Evolutionary conservation across 1,140 invertebrate genomes (phyloP).

Genomic region (Magallana angulata): DNA sequence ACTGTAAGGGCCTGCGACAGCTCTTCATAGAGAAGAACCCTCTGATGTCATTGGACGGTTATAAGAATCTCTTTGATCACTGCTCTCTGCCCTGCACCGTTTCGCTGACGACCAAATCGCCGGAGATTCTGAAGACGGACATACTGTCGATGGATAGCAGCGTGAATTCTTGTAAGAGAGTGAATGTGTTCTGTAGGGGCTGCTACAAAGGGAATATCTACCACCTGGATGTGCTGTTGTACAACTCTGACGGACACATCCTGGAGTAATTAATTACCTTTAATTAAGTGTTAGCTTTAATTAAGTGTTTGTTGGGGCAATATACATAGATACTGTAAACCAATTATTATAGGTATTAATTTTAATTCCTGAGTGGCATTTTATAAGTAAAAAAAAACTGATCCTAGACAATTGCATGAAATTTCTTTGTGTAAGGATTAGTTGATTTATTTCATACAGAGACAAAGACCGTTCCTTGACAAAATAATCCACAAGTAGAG

Average conservation of each 20-base stretch:
- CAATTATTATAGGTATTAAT: neutral
- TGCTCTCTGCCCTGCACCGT: neutral
- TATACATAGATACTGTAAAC: neutral
- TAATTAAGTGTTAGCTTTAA: neutral
- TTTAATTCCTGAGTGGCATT: neutral
- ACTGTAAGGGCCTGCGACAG: neutral
- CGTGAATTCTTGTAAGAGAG: neutral
- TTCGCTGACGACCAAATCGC: neutral
- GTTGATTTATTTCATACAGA: too few species aligned
- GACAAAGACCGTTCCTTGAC: too few species aligned
- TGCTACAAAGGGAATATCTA: neutral
- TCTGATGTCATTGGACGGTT: conserved; percentile 1
- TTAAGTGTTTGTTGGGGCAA: neutral
- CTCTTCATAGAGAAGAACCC: conserved; percentile 9
- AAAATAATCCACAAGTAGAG: too few species aligned
- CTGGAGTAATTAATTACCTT: neutral
- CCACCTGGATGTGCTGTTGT: neutral
- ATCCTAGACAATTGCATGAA: too few species aligned
- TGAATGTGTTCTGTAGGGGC: conserved; percentile 17
- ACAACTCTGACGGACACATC: conserved; percentile 8
- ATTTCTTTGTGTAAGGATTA: too few species aligned
- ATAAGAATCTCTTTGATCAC: conserved; percentile 1
- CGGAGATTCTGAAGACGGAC: neutral
- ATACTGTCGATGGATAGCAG: neutral
- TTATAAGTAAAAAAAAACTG: neutral